These are phyloP conservation scores for Podabrus alpinus DNA, from an alignment of 2,888 invertebrate species.

Conservation along the genomic window DNA sequence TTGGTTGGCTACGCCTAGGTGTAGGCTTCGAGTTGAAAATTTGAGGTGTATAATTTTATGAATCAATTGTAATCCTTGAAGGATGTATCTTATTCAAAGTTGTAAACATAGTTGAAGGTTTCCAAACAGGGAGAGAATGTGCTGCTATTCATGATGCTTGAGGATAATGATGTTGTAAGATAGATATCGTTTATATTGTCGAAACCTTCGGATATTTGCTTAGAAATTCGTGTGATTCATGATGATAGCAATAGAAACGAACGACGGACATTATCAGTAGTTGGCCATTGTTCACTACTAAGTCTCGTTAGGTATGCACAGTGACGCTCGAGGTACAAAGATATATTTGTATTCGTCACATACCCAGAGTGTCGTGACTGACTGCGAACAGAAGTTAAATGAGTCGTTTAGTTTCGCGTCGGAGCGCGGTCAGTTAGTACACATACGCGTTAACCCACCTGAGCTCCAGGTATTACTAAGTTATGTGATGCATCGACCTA, in stretches of 20 bases:
- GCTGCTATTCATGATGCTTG: neutral
- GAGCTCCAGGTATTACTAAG: constrained; percentile 16
- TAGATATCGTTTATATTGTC: neutral
- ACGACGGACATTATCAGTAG: constrained; percentile 32
- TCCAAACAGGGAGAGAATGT: neutral
- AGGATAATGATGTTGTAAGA: neutral
- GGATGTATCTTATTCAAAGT: constrained; percentile 15
- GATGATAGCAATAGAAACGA: constrained; percentile 15
- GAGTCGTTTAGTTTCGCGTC: constrained; percentile 50
- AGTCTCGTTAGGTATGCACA: constrained; percentile 40
- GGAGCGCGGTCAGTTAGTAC: constrained; percentile 43
- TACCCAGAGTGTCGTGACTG: constrained; percentile 44
- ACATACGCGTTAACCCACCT: constrained; percentile 22
- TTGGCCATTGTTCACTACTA: constrained; percentile 33
- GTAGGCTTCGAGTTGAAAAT: neutral
- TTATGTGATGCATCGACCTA: constrained; percentile 31
- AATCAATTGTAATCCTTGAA: neutral
- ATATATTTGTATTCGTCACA: constrained; percentile 54
- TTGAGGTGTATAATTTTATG: neutral
- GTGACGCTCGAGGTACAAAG: constrained; percentile 37
- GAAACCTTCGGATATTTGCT: constrained; percentile 12
- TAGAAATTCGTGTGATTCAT: constrained; percentile 24
- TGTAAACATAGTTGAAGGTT: constrained; percentile 1
- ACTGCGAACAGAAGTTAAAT: constrained; percentile 44
- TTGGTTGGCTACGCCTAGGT: neutral